A percentile compares a stretch with the other conserved stretches of the same genome.
Evolutionary conservation across 2,797 vertebrate genomes (phyloP).

Genomic region (Brotula barbata): DNA sequence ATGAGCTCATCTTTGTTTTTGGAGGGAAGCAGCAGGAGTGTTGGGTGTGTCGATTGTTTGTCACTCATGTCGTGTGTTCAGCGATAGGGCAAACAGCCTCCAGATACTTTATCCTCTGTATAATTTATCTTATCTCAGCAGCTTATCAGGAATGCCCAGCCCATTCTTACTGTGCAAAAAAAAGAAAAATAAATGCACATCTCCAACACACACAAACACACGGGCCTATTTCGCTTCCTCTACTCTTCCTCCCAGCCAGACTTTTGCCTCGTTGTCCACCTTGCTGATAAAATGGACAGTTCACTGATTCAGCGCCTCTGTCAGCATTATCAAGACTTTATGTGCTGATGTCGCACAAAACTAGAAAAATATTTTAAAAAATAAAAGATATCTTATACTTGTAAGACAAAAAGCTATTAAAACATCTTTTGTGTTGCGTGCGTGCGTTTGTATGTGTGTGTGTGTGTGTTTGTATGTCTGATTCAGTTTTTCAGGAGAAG

Average conservation of each 20-base stretch:
- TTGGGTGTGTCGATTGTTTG: neutral
- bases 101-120: neutral
- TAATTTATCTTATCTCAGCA: constrained; percentile 29
- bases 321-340: too few relatives aligned
- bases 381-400: too few relatives aligned
- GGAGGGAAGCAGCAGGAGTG: neutral
- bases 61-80: neutral
- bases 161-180: neutral
- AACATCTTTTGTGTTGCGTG: too few relatives aligned
- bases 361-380: too few relatives aligned
- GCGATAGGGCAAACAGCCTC: constrained; percentile 4
- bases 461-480: constrained; percentile 32
- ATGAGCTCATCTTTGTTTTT: neutral
- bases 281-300: too few relatives aligned
- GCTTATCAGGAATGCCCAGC: neutral
- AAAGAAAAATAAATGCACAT: too few relatives aligned
- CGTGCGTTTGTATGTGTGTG: neutral
- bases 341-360: too few relatives aligned
- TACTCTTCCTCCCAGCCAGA: neutral
- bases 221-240: neutral
- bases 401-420: too few relatives aligned
- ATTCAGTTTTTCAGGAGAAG: constrained; percentile 90
- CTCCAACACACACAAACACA: constrained; percentile 1
- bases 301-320: too few relatives aligned
- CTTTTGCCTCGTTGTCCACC: neutral